Conservation (phyloP, 1,140 invertebrate genomes). For the Ericerus pela region DNA sequence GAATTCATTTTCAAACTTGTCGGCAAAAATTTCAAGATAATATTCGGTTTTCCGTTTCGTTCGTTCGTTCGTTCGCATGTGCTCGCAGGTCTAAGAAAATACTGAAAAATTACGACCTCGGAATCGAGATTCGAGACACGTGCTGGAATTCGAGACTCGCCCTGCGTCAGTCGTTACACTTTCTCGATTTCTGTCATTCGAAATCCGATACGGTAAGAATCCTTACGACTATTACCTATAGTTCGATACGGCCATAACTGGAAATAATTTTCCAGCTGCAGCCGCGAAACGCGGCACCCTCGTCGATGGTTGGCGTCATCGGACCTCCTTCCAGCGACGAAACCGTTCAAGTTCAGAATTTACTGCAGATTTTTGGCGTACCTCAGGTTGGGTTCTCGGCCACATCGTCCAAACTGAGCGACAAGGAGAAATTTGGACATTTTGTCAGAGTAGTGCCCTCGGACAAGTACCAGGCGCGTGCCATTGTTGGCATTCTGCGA, state of each 20-base stretch:
- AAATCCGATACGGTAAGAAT: neutral
- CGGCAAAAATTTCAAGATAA: neutral
- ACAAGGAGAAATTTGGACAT: constrained; percentile 60
- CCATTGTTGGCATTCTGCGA: constrained; percentile 54
- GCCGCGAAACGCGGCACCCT: constrained; percentile 36
- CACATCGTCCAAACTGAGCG: constrained; percentile 58
- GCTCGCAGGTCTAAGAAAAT: constrained; percentile 29
- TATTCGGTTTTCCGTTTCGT: neutral
- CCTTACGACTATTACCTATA: neutral
- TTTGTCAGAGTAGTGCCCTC: constrained; percentile 69
- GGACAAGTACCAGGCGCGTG: constrained; percentile 63
- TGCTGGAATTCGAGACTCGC: constrained; percentile 68
- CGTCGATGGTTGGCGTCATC: constrained; percentile 41
- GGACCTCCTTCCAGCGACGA: constrained; percentile 52
- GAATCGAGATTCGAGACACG: constrained; percentile 62
- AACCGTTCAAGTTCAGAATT: constrained; percentile 61
- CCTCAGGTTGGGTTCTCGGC: constrained; percentile 59
- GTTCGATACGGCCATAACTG: neutral
- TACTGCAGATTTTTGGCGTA: constrained; percentile 40
- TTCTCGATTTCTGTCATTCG: constrained; percentile 33
- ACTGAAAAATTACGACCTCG: constrained; percentile 44
- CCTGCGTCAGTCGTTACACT: constrained; percentile 59
- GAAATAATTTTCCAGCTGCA: constrained; percentile 18
- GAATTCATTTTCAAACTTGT: too few species aligned
- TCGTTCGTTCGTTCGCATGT: neutral